A percentile compares a stretch with the other conserved stretches of the same genome.
phyloP scores from a whole-genome alignment of 2,888 invertebrate genomes.

The Temnothorax unifasciatus region DNA sequence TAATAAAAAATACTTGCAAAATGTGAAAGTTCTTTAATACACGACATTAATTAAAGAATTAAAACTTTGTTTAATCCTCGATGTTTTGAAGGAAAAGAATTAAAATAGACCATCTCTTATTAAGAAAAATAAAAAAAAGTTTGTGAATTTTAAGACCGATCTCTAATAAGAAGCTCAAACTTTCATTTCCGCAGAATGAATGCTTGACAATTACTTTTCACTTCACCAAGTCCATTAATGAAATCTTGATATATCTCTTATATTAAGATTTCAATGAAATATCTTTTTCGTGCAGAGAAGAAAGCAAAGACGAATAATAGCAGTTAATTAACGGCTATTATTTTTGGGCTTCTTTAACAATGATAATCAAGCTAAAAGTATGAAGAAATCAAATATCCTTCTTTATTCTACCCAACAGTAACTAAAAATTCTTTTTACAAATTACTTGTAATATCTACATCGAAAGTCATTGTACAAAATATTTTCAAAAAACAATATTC shows the following conservation, averaged over 20 bases:
- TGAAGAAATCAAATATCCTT: neutral
- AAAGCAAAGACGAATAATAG: neutral
- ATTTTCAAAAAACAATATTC: neutral
- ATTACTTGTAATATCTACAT: neutral
- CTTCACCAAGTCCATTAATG: neutral
- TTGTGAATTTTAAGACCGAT: neutral
- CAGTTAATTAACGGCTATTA: neutral
- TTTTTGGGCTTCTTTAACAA: neutral
- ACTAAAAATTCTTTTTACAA: neutral
- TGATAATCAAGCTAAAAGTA: neutral
- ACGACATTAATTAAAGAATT: neutral
- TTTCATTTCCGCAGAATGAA: conserved; percentile 1
- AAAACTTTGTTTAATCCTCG: neutral
- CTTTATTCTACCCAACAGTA: neutral
- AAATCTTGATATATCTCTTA: neutral
- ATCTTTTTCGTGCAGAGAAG: neutral
- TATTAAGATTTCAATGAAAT: neutral
- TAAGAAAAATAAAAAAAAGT: neutral
- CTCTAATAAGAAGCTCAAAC: neutral
- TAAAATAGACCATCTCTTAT: conserved; percentile 5
- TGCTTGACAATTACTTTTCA: conserved; percentile 11
- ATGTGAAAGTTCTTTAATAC: neutral
- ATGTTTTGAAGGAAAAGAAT: conserved; percentile 3
- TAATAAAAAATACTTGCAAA: neutral
- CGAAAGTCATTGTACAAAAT: neutral